phyloP scores from a whole-genome alignment of 2,888 invertebrate genomes.

The Pollenia angustigena region DNA sequence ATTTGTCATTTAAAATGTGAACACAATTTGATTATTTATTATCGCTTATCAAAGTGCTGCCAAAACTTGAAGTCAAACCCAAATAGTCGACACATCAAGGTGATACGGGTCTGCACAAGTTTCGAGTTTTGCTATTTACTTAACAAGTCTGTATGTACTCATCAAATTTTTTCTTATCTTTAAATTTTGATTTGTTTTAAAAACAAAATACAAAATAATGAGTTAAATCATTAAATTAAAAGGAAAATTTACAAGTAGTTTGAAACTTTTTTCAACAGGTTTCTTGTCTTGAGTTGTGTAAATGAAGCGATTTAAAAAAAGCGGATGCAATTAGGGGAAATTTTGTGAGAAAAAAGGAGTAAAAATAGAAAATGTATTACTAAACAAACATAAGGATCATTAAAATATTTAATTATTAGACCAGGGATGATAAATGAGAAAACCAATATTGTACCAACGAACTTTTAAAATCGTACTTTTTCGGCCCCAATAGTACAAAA shows the following conservation, averaged over 20 bases:
- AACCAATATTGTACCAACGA: too few species aligned
- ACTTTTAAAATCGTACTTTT: too few species aligned
- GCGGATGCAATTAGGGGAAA: slow-evolving; percentile 19
- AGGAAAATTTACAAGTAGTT: slow-evolving; percentile 16
- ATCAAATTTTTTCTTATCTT: slow-evolving; percentile 4
- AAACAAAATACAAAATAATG: neutral
- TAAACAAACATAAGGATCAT: slow-evolving; percentile 7
- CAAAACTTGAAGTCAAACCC: neutral
- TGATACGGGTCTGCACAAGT: slow-evolving; percentile 18
- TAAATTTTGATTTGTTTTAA: neutral
- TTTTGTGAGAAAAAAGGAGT: neutral
- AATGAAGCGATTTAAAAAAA: slow-evolving; percentile 10
- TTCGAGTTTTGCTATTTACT: neutral
- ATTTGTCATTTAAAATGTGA: neutral
- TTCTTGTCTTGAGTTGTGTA: neutral
- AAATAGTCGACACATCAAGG: slow-evolving; percentile 6
- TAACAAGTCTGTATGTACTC: neutral
- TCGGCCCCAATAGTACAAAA: too few species aligned
- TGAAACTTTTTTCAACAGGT: slow-evolving; percentile 13
- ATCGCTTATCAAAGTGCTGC: neutral
- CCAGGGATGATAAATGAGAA: too few species aligned
- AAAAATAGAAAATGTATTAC: neutral
- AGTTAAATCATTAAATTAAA: neutral
- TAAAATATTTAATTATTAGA: slow-evolving; percentile 6
- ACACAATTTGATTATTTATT: neutral